Conservation (phyloP, 2,888 invertebrate species). For the Melipona bicolor region DNA sequence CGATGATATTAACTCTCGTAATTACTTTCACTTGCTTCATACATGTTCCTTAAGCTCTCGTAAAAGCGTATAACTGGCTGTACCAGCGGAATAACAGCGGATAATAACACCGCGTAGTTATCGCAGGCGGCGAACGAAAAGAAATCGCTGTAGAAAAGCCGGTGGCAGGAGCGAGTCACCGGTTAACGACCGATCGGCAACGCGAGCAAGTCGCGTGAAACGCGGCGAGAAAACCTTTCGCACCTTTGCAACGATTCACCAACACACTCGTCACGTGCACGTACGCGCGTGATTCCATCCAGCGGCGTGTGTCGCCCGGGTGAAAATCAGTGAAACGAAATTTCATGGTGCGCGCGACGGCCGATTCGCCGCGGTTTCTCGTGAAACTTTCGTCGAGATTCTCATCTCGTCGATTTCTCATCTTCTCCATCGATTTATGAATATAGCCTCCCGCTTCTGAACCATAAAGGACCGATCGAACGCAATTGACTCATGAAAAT, state of each 20-base stretch:
- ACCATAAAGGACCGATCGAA: slow-evolving; percentile 71
- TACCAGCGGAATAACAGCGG: background rate
- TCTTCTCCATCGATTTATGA: slow-evolving; percentile 72
- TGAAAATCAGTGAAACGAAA: slow-evolving; percentile 22
- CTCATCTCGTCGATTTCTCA: slow-evolving; percentile 42
- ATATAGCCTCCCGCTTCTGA: slow-evolving; percentile 69
- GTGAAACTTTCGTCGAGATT: background rate
- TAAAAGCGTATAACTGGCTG: background rate
- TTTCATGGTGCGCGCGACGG: background rate
- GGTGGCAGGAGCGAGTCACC: slow-evolving; percentile 21
- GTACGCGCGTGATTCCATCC: background rate
- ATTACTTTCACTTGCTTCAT: slow-evolving; percentile 53
- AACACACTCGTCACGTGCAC: slow-evolving; percentile 26
- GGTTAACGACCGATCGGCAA: slow-evolving; percentile 33
- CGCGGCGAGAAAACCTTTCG: slow-evolving; percentile 36
- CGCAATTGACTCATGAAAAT: slow-evolving; percentile 74
- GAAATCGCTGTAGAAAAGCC: slow-evolving; percentile 13
- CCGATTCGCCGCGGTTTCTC: slow-evolving; percentile 1
- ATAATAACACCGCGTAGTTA: background rate
- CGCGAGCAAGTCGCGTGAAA: slow-evolving; percentile 35
- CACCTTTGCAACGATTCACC: slow-evolving; percentile 43
- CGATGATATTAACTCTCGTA: slow-evolving; percentile 20
- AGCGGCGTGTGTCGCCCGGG: background rate
- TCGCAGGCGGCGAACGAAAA: slow-evolving; percentile 5
- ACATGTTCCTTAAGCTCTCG: slow-evolving; percentile 9